These are phyloP conservation scores for Borostomias antarcticus DNA, from an alignment of 2,797 vertebrate species.

Conservation along the genomic window DNA sequence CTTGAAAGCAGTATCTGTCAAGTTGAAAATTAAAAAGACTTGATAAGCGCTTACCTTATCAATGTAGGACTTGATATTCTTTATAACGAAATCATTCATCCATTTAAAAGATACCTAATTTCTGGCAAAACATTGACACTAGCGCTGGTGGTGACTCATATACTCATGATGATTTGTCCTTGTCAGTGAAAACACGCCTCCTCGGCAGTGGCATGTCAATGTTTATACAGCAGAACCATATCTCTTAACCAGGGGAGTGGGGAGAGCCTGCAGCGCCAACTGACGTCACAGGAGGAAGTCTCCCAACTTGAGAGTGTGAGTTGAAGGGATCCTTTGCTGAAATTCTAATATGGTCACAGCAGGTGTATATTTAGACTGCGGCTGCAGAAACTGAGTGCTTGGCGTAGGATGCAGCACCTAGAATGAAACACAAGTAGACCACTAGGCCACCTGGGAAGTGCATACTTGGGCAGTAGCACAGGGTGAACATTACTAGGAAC, in stretches of 20 bases:
- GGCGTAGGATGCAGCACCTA: constrained; percentile 9
- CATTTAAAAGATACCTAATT: not conserved
- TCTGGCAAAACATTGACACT: not conserved
- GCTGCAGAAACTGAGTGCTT: constrained; percentile 4
- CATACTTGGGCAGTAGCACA: not conserved
- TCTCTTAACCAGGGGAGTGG: no score
- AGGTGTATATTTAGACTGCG: constrained; percentile 29
- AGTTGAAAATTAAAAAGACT: not conserved
- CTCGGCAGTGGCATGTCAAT: constrained; percentile 29
- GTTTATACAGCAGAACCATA: constrained; percentile 42
- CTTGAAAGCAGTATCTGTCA: not conserved
- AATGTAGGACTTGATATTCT: not conserved
- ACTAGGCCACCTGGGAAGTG: not conserved
- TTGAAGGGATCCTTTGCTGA: no score
- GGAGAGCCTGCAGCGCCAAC: no score
- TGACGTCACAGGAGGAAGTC: no score
- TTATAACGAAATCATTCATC: not conserved
- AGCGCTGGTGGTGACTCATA: not conserved
- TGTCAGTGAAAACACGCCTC: constrained; percentile 10
- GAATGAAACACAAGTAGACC: constrained; percentile 10
- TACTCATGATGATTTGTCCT: not conserved
- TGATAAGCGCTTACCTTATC: not conserved
- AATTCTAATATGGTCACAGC: no score
- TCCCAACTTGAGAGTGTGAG: not conserved
- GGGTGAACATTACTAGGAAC: not conserved